Percentiles rank a stretch among this genome's conserved stretches.
These are phyloP conservation scores for Eilema sororculum DNA, from an alignment of 2,888 invertebrate genomes.

Conservation along the genomic window DNA sequence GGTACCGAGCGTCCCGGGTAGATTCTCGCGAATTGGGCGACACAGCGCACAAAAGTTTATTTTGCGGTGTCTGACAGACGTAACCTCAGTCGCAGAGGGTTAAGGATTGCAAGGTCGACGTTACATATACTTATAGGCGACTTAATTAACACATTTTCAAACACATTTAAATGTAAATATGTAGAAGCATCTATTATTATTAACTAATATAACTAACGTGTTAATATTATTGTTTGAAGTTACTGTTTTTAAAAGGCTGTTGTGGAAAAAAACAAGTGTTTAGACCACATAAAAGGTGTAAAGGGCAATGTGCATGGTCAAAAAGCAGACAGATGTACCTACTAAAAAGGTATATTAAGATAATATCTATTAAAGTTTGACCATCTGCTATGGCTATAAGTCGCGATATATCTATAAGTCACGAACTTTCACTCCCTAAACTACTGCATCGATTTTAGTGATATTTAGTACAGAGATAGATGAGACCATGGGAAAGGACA, in stretches of 20 bases:
- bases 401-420: no score
- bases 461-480: no score
- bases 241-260: not conserved
- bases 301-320: not conserved
- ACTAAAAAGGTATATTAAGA: not conserved
- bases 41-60: no score
- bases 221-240: not conserved
- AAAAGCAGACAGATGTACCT: not conserved
- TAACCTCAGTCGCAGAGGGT: no score
- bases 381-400: not conserved
- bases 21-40: no score
- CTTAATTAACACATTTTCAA: slow-evolving; percentile 13
- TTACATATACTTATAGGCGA: not conserved
- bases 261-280: not conserved
- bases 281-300: not conserved
- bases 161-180: slow-evolving; percentile 13
- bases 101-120: slow-evolving; percentile 13
- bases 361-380: not conserved
- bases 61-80: no score
- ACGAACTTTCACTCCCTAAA: no score
- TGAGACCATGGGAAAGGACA: no score
- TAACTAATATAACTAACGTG: not conserved
- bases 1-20: no score
- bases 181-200: not conserved
- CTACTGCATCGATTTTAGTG: no score